A percentile compares a stretch with the other conserved stretches of the same genome.
These are phyloP conservation scores for Seriola rivoliana DNA, from an alignment of 2,113 vertebrate genomes.

Conservation along the genomic window DNA sequence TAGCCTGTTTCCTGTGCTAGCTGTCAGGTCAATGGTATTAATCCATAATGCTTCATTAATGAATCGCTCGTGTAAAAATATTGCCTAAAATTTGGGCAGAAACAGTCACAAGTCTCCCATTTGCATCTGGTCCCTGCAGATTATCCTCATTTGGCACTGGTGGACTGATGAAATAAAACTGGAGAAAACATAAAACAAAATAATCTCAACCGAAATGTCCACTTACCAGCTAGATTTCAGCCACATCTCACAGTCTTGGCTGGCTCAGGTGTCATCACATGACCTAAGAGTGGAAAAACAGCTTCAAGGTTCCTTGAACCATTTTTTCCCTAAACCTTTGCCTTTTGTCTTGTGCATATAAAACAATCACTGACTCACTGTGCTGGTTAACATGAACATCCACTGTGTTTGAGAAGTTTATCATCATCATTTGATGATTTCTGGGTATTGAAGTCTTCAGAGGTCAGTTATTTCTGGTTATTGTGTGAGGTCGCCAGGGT, in stretches of 20 bases:
- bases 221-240: neutral
- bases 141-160: neutral
- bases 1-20: no score
- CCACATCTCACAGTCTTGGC: neutral
- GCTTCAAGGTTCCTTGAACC: neutral
- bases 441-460: neutral
- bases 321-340: neutral
- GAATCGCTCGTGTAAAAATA: neutral
- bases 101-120: neutral
- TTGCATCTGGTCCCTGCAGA: neutral
- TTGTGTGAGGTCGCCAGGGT: neutral
- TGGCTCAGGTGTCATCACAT: neutral
- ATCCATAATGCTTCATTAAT: neutral
- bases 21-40: no score
- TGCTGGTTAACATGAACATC: neutral
- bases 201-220: neutral
- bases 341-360: neutral
- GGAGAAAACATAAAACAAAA: neutral
- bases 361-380: neutral
- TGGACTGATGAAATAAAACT: neutral
- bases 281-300: neutral
- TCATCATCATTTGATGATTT: neutral
- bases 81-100: neutral
- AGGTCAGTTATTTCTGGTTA: neutral
- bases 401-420: neutral